Conservation (phyloP, 2,888 invertebrate species). For the Melanchra persicariae region DNA sequence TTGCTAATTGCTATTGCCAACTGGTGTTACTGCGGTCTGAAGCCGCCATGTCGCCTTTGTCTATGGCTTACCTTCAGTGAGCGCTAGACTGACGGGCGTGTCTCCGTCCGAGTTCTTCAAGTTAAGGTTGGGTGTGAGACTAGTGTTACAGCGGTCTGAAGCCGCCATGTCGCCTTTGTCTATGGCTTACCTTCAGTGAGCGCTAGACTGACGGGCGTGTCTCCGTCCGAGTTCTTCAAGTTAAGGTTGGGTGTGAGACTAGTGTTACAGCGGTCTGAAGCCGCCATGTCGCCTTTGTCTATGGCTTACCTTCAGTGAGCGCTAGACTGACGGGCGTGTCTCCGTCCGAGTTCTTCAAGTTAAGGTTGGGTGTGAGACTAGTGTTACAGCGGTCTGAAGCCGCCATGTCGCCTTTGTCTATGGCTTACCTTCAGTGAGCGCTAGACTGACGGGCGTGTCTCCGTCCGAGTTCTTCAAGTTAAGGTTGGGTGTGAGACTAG, state of each 20-base stretch:
- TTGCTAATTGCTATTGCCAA: too few relatives aligned
- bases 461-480: too few relatives aligned
- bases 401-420: slow-evolving; percentile 81
- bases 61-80: slow-evolving; percentile 89
- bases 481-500: slow-evolving; percentile 30
- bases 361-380: slow-evolving; percentile 91
- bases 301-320: slow-evolving; percentile 88
- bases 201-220: slow-evolving; percentile 96
- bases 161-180: slow-evolving; percentile 81
- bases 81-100: slow-evolving; percentile 95
- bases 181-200: slow-evolving; percentile 88
- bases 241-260: slow-evolving; percentile 92
- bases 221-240: slow-evolving; percentile 94
- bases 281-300: slow-evolving; percentile 75
- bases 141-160: slow-evolving; percentile 80
- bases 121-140: slow-evolving; percentile 92
- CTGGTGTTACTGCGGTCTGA: slow-evolving; percentile 81
- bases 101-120: slow-evolving; percentile 95
- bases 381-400: slow-evolving; percentile 81
- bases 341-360: slow-evolving; percentile 95
- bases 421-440: too few relatives aligned
- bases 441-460: too few relatives aligned
- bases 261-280: slow-evolving; percentile 80
- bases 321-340: slow-evolving; percentile 96
- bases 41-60: slow-evolving; percentile 77